phyloP scores from a whole-genome alignment of 2,888 invertebrate species.

The Orchesellides sinensis region DNA sequence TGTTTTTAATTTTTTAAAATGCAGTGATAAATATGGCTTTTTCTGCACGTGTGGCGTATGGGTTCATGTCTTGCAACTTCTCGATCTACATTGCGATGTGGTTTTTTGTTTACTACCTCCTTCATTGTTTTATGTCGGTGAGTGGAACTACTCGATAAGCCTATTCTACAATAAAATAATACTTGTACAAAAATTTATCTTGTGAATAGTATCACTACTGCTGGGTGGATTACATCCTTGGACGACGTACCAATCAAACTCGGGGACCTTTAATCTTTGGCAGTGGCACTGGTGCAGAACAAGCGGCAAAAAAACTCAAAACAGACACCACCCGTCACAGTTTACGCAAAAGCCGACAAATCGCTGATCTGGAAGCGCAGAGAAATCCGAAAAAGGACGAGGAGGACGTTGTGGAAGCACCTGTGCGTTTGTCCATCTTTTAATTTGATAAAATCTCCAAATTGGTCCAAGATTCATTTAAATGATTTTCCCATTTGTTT shows the following conservation, averaged over 20 bases:
- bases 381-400: neutral
- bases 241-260: neutral
- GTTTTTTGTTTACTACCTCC: slow-evolving; percentile 12
- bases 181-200: neutral
- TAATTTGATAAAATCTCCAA: neutral
- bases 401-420: neutral
- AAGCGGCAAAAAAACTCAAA: neutral
- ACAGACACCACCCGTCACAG: neutral
- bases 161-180: too few species aligned
- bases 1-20: neutral
- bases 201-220: slow-evolving; percentile 58
- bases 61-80: slow-evolving; percentile 31
- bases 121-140: slow-evolving; percentile 37
- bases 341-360: neutral
- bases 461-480: neutral
- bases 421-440: neutral
- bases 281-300: neutral
- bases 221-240: slow-evolving; percentile 43
- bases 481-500: neutral
- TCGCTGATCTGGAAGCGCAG: neutral
- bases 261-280: too few species aligned
- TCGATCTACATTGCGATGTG: slow-evolving; percentile 4
- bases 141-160: neutral
- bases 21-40: slow-evolving; percentile 34
- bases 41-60: slow-evolving; percentile 23